These are phyloP conservation scores for Spheniscus humboldti DNA, from an alignment of 2,797 vertebrate genomes.

Conservation along the genomic window DNA sequence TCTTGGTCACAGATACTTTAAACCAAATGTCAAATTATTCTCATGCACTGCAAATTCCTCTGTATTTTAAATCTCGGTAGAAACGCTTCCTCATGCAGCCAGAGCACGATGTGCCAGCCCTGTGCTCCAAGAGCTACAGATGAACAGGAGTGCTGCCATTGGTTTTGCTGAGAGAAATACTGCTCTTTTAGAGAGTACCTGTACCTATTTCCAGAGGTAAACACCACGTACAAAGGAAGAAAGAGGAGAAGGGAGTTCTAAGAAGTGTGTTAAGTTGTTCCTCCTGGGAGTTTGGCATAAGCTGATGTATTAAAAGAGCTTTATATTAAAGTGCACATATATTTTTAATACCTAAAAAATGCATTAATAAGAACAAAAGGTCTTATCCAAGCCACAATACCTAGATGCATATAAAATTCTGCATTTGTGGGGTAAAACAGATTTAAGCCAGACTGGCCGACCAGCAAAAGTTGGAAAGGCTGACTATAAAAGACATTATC, in stretches of 20 bases:
- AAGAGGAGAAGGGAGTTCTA: background rate
- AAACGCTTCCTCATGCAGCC: background rate
- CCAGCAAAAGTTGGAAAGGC: background rate
- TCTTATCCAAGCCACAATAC: background rate
- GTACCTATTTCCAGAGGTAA: background rate
- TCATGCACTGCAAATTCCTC: background rate
- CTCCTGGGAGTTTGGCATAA: background rate
- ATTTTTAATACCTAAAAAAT: conserved; percentile 16
- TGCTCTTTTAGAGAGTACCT: background rate
- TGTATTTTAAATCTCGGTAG: background rate
- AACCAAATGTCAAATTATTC: background rate
- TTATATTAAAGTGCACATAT: background rate
- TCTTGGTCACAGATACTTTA: background rate
- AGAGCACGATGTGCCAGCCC: background rate
- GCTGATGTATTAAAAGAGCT: background rate
- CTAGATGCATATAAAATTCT: background rate
- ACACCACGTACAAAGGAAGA: background rate
- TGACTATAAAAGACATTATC: background rate
- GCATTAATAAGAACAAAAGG: conserved; percentile 11
- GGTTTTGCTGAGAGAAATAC: background rate
- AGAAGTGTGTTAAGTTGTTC: background rate
- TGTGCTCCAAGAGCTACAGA: background rate
- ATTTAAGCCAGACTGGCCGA: background rate
- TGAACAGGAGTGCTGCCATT: background rate
- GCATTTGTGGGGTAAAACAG: background rate